Conservation (phyloP, 23 tunicate species). For the Botrylloides violaceus region DNA sequence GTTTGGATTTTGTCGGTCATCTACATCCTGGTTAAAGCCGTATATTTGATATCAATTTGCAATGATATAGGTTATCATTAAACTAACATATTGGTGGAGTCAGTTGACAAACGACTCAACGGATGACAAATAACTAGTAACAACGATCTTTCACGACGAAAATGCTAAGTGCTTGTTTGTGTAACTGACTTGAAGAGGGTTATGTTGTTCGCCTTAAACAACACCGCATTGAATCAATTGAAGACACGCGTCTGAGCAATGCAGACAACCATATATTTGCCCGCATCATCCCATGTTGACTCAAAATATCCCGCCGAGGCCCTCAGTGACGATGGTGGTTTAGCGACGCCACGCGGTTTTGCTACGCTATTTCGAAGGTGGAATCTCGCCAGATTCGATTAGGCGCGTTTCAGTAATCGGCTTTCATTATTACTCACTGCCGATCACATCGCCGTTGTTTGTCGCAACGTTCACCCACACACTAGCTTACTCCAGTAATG, state of each 20-base stretch:
- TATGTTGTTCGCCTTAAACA: slow-evolving; percentile 1
- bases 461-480: too few species aligned
- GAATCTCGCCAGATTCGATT: too few species aligned
- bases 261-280: slow-evolving; percentile 5
- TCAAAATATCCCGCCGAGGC: neutral
- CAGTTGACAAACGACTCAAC: neutral
- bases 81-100: neutral
- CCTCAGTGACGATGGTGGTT: too few species aligned
- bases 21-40: too few species aligned
- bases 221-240: slow-evolving; percentile 1
- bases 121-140: neutral
- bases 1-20: too few species aligned
- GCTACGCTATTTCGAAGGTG: too few species aligned
- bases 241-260: slow-evolving; percentile 16
- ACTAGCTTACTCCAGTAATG: too few species aligned
- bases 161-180: neutral
- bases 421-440: too few species aligned
- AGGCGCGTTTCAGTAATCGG: too few species aligned
- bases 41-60: neutral
- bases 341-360: too few species aligned
- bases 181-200: neutral
- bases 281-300: neutral
- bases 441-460: too few species aligned
- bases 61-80: neutral
- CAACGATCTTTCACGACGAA: neutral